These are phyloP conservation scores for Gadopsis bispinosus DNA, from an alignment of 2,797 vertebrate genomes.

Conservation along the genomic window DNA sequence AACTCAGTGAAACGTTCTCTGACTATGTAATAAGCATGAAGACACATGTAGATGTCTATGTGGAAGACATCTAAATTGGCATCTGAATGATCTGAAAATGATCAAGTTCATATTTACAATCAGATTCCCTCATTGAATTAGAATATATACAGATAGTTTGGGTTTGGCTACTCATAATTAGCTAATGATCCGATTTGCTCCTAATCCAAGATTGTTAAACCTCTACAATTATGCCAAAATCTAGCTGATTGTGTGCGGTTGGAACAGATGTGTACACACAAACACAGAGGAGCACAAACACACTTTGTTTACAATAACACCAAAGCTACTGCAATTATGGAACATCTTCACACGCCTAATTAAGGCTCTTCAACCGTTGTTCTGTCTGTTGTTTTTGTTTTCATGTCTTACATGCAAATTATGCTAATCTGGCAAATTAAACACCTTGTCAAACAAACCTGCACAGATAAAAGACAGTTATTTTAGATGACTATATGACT, in stretches of 20 bases:
- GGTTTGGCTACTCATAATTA: conserved; percentile 1
- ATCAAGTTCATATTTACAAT: neutral
- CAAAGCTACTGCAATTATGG: conserved; percentile 63
- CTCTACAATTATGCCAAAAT: conserved; percentile 33
- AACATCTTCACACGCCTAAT: conserved; percentile 70
- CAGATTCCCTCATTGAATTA: neutral
- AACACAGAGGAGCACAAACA: conserved; percentile 8
- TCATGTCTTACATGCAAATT: conserved; percentile 66
- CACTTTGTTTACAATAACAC: conserved; percentile 42
- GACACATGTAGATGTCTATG: too few relatives aligned
- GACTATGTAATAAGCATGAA: neutral
- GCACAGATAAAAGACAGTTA: conserved; percentile 60
- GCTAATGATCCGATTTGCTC: conserved; percentile 30
- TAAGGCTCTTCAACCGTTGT: conserved; percentile 64
- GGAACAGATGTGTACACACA: conserved; percentile 44
- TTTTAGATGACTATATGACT: conserved; percentile 20
- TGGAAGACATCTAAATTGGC: neutral
- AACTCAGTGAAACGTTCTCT: neutral
- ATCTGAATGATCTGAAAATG: neutral
- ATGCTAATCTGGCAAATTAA: conserved; percentile 74
- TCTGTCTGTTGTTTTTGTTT: conserved; percentile 62
- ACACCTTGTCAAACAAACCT: conserved; percentile 68
- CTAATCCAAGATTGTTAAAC: conserved; percentile 32
- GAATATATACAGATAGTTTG: neutral
- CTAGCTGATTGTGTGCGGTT: conserved; percentile 5